phyloP scores from a whole-genome alignment of 2,113 vertebrate genomes.

The Poeciliopsis turrubarensis region DNA sequence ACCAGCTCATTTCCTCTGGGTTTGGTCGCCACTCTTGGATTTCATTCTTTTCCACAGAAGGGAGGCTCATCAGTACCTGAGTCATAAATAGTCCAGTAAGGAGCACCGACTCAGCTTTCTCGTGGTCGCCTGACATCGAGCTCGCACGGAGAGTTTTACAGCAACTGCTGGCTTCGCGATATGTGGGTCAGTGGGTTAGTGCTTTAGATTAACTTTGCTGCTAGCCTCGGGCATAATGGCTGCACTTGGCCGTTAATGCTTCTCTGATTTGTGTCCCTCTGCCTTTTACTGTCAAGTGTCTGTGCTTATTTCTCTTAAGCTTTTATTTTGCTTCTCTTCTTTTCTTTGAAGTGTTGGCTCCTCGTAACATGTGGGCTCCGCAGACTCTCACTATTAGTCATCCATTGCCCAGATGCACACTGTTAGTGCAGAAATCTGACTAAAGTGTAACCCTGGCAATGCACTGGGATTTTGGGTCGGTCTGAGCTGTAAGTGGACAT shows the following conservation, averaged over 20 bases:
- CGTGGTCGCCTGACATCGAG: conserved; percentile 2
- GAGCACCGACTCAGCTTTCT: conserved; percentile 24
- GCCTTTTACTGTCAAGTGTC: conserved; percentile 28
- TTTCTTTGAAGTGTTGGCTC: conserved; percentile 21
- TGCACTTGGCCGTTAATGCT: conserved; percentile 23
- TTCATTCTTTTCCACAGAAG: conserved; percentile 19
- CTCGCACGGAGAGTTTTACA: conserved; percentile 15
- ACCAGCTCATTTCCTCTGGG: background rate
- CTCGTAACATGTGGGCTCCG: conserved; percentile 11
- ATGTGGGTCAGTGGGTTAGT: conserved; percentile 71
- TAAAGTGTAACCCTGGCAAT: background rate
- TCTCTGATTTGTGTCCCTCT: conserved; percentile 25
- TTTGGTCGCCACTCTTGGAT: background rate
- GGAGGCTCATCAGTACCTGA: conserved; percentile 24
- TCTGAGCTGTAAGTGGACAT: too few species aligned
- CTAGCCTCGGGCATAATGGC: conserved; percentile 30
- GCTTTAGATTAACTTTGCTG: conserved; percentile 40
- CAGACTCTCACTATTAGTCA: conserved; percentile 2
- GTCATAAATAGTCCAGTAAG: conserved; percentile 33
- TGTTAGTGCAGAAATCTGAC: background rate
- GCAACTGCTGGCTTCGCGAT: conserved; percentile 39
- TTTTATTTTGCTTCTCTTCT: background rate
- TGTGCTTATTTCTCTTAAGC: background rate
- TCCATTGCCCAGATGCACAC: background rate
- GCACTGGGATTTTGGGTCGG: too few species aligned